Base-by-base conservation (phyloP, 2,797 vertebrate genomes). In the Microhierax caerulescens region DNA sequence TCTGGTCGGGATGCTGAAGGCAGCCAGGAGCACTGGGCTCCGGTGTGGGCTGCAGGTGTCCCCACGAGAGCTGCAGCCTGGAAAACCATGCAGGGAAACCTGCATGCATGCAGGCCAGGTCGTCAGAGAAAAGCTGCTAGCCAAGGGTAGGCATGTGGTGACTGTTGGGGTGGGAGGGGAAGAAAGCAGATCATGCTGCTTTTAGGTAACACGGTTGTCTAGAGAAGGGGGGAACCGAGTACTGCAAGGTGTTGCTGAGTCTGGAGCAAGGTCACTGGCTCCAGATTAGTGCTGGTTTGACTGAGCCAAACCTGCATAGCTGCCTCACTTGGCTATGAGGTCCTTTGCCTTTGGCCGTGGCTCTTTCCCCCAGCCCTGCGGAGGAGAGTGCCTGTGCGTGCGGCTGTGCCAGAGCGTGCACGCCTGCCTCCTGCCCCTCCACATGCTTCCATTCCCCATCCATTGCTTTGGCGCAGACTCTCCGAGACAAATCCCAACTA, bases 241-340 rank as follows among this genome's bases (percentile, higher is more conserved):
- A 4, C 56, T 77, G 60, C 15, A 45, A 47, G 83, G 67, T 77
- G 51, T 24, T 82, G 34, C 64, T n/a, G 61, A 63, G 30, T 43
- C 73, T 24, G 47, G 56, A 67, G 60, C 10, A 14, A 70, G 82
- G 68, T 64, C 2, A 5, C 47, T 30, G 53, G 50, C 84, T 74
- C 63, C 53, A 24, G 8, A 0, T 4, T 25, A 22, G 11, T 0
- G 0, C 69, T n/a, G 60, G 7, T 65, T 34, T 69, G 77, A 65
- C 64, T 54, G 82, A 95, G 94, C 87, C 93, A 81, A 47, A n/a
- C 41, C 54, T 36, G 50, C 77, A 25, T 24, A 39, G 70, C 78
- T 82, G 88, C 67, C 63, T 73, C 4, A 1, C 57, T 60, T 3
- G 27, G 63, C 95, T 63, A 1, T 13, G 60, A 53, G 85, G 45